A percentile compares a stretch with the other conserved stretches of the same genome.
These are phyloP conservation scores for Cyanoramphus novaezelandiae DNA, from an alignment of 2,113 vertebrate genomes.

Conservation along the genomic window DNA sequence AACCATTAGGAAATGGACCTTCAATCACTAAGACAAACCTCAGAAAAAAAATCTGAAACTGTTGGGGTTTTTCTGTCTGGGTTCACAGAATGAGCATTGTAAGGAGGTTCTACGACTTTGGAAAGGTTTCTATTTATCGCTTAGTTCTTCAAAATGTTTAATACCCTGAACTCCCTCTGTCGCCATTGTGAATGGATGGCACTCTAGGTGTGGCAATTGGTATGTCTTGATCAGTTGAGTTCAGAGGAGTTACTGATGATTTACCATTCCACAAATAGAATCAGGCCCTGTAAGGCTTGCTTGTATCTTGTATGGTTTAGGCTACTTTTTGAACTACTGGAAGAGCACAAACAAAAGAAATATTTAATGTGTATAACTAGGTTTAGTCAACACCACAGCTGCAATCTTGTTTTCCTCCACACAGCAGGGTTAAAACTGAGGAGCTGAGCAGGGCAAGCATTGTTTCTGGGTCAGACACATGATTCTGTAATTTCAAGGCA, in stretches of 20 bases:
- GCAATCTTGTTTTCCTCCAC: neutral
- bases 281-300: neutral
- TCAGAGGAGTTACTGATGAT: slow-evolving; percentile 6
- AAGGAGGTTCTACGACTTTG: neutral
- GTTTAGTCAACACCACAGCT: neutral
- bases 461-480: neutral
- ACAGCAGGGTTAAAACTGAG: neutral
- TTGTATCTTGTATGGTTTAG: slow-evolving; percentile 17
- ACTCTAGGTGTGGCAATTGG: neutral
- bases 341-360: neutral
- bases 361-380: neutral
- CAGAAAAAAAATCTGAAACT: neutral
- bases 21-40: neutral
- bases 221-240: neutral
- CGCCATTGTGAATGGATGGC: neutral
- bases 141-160: neutral
- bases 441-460: neutral
- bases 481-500: neutral
- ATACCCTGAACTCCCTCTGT: neutral
- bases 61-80: neutral
- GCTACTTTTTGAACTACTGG: slow-evolving; percentile 4
- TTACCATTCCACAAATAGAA: slow-evolving; percentile 1
- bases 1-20: neutral
- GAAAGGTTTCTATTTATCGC: neutral
- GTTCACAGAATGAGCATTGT: neutral